phyloP scores from a whole-genome alignment of 2,888 invertebrate genomes.

The Drosophila neoperkinsi region DNA sequence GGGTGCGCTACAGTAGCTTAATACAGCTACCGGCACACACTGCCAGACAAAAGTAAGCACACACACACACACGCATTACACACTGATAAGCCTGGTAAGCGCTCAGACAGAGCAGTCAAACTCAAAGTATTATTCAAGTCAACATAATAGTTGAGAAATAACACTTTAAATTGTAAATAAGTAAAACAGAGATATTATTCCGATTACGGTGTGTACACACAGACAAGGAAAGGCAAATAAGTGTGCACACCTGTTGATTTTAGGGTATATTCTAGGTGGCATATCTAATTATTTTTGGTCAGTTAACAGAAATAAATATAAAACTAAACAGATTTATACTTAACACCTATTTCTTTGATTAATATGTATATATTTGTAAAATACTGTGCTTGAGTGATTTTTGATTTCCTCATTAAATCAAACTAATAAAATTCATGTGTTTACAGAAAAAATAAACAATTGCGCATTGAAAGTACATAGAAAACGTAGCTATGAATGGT shows the following conservation, averaged over 20 bases:
- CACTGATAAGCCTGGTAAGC: background rate
- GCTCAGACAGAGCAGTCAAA: background rate
- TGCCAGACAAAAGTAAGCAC: constrained; percentile 29
- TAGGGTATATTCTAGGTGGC: background rate
- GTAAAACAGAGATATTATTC: background rate
- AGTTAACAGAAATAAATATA: background rate
- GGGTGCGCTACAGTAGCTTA: constrained; percentile 43
- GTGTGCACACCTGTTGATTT: constrained; percentile 20
- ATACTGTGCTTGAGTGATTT: background rate
- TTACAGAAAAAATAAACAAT: background rate
- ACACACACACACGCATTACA: constrained; percentile 1
- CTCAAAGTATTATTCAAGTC: constrained; percentile 14
- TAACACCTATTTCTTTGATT: background rate
- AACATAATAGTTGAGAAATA: constrained; percentile 8
- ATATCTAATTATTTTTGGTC: background rate
- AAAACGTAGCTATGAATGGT: background rate
- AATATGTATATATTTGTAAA: background rate
- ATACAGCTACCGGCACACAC: constrained; percentile 32
- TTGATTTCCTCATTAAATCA: background rate
- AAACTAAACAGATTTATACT: background rate
- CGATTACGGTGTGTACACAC: background rate
- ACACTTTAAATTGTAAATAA: constrained; percentile 18
- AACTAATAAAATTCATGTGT: background rate
- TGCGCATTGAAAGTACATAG: background rate
- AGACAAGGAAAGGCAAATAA: background rate